phyloP scores from a whole-genome alignment of 2,797 vertebrate species.

The Molossus alvarezi region DNA sequence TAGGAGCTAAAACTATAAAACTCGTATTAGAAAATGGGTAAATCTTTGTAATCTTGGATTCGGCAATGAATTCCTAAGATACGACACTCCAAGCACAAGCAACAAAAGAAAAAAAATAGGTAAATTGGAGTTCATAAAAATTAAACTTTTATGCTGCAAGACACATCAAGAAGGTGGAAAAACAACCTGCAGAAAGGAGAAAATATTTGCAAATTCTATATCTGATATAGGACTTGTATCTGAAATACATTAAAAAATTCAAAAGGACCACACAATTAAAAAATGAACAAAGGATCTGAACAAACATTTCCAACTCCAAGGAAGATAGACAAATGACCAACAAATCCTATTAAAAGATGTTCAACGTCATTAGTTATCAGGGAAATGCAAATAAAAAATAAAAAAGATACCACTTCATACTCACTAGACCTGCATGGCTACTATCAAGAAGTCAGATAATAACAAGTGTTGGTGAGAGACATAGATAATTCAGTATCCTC shows the following conservation, averaged over 20 bases:
- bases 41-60: neutral
- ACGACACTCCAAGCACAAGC: neutral
- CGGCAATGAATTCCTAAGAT: neutral
- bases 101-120: neutral
- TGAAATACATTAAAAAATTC: neutral
- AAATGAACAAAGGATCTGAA: slow-evolving; percentile 24
- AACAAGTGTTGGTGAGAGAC: neutral
- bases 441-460: neutral
- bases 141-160: slow-evolving; percentile 23
- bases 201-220: neutral
- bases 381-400: neutral
- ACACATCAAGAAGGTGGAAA: neutral
- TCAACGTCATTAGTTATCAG: neutral
- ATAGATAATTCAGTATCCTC: neutral
- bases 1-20: neutral
- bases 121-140: slow-evolving; percentile 3
- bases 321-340: neutral
- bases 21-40: neutral
- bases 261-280: slow-evolving; percentile 30
- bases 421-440: neutral
- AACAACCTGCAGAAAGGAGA: neutral
- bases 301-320: slow-evolving; percentile 2
- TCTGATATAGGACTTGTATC: neutral
- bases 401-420: neutral
- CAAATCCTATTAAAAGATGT: neutral